Base-by-base conservation (phyloP, 2,888 invertebrate species). In the Rhaphigaster nebulosa region DNA sequence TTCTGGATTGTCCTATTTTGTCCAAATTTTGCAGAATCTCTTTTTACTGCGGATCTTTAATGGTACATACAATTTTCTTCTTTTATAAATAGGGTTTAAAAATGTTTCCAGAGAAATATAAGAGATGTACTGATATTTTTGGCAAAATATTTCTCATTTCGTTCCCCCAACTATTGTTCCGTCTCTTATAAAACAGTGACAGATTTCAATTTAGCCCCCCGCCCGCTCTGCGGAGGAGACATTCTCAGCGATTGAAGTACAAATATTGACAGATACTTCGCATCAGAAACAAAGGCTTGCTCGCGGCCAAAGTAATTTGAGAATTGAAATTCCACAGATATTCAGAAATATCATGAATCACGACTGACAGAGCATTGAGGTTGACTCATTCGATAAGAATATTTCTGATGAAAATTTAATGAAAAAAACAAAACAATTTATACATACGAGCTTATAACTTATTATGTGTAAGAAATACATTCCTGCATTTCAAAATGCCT, bases 191-290 rank as follows among this genome's bases (percentile, higher is more conserved):
- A 38, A 76, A 38, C 34, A 20, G 4, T 76, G 70, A 38, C 70
- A 76, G 70, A 76, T 76, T 76, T 38, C 70, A 76, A 76, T 76
- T 76, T 76, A 76, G 6, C 12, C 26, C 0, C 13, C 8, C 60
- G 2, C 29, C 18, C 18, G 13, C 29, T 18, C 3, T 3, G 23
- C 29, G 1, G 65, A 60, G 12, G n/a, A 60, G n/a, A n/a, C 26
- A 2, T 1, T 29, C 29, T 15, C 10, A 1, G 13, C 65, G 65
- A 65, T 38, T 76, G 70, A 38, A 23, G 70, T 38, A 76, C 34
- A 38, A 76, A 20, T 38, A 76, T 76, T 38, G 70, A 76, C 70
- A 76, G 70, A 34, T 76, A 76, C 38, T 76, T 76, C 34, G 34
- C 4, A 1, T 38, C 70, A 6, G 12, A 38, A 38, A 38, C 70